These are phyloP conservation scores for Megastigmus dorsalis DNA, from an alignment of 2,888 invertebrate genomes.

Conservation along the genomic window DNA sequence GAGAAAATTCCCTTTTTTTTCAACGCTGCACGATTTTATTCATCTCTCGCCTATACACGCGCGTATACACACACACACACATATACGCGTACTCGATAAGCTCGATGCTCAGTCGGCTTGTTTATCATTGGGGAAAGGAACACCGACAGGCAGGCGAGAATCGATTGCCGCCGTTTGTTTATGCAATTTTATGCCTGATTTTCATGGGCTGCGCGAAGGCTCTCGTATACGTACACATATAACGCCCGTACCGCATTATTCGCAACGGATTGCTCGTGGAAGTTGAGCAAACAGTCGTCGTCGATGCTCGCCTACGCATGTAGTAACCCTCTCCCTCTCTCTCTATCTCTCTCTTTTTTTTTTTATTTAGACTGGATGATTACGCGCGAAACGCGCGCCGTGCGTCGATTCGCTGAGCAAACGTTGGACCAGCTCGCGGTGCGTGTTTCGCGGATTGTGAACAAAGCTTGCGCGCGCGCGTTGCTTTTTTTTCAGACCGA, in stretches of 20 bases:
- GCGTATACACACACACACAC: too few species aligned
- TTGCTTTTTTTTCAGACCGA: slow-evolving; percentile 6
- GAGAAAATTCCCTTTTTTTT: too few species aligned
- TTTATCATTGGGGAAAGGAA: slow-evolving; percentile 39
- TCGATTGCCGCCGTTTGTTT: slow-evolving; percentile 55
- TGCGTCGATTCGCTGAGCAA: slow-evolving; percentile 28
- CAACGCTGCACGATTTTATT: too few species aligned
- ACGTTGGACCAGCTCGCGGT: not conserved
- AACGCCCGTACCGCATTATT: not conserved
- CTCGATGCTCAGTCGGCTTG: slow-evolving; percentile 24
- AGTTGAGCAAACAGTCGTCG: slow-evolving; percentile 34
- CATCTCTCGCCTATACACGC: too few species aligned
- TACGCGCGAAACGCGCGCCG: not conserved
- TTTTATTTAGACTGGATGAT: slow-evolving; percentile 43
- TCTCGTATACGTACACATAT: too few species aligned
- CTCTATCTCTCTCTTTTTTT: not conserved
- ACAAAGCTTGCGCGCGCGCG: not conserved
- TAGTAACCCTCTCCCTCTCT: not conserved
- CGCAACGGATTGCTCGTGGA: not conserved
- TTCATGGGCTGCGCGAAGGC: slow-evolving; percentile 9
- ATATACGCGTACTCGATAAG: not conserved
- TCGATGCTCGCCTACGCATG: too few species aligned
- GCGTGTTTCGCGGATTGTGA: not conserved
- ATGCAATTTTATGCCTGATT: slow-evolving; percentile 55
- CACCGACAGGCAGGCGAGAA: slow-evolving; percentile 9